Base-by-base conservation (phyloP, 2,888 invertebrate species). In the Sinhomidia bicolor region DNA sequence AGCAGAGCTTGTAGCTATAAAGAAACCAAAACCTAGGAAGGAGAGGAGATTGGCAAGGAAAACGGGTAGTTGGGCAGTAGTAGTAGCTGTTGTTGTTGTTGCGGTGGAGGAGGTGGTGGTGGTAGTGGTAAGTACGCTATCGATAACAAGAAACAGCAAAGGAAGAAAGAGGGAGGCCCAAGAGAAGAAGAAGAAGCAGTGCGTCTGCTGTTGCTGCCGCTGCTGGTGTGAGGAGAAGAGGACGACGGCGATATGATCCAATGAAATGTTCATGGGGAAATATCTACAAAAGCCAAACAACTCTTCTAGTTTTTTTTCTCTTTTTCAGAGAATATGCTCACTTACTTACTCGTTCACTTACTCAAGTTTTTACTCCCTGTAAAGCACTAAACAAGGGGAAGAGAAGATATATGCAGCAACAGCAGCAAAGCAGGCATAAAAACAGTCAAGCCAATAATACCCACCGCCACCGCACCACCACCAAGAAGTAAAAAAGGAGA, bases 11-110 rank as follows among this genome's bases (percentile, higher is more conserved):
- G n/a, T n/a, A n/a, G n/a, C 79, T 20, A 65, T 47, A 29, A 76
- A 68, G 68, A 47, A 51, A 81, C 36, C 44, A 68, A 62, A 81
- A 62, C 17, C 54, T 41, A 62, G 44, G 41, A 60, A 81, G 74
- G 23, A 68, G 60, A 83, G 23, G 23, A 71, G 62, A 62, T 26
- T 62, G 62, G 60, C 68, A 51, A 54, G 29, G 60, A 26, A 68
- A 65, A 83, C 57, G 71, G 74, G 83, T n/a, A 17, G 57, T 62
- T 12, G 54, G 54, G n/a, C 54, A n/a, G 54, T 17, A 2, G 41
- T 41, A 41, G 54, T 54, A 54, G 54, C 54, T 54, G 54, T 17
- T 54, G 54, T 17, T 12, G 62, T 26, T 62, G 29, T 62, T 29
- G 62, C 14, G 29, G 29, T 29, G 62, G 54, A 17, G 7, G 29